Evolutionary conservation across 2,888 invertebrate genomes (phyloP), one percentile per base, ranked within the genome.

Genomic region (Drosophila borborema): DNA sequence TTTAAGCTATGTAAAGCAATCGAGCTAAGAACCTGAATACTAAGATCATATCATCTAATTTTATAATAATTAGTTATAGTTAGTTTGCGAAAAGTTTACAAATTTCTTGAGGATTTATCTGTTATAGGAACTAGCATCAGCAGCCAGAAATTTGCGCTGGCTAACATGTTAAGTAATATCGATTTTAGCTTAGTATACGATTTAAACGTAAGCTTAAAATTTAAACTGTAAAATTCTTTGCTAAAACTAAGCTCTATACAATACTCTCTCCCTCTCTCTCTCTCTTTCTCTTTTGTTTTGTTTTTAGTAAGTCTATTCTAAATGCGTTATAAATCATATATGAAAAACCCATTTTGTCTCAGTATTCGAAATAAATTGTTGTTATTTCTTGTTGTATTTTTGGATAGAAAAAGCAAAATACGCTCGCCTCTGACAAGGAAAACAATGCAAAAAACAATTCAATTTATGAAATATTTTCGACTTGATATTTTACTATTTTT

Each of bases 401-500:
- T 40, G 14, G 53, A 45, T 34, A 20, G 34, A 65, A 55, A 55
- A 62, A 58, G 55, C 48, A 56, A 38, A 62, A 51, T 61, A 31
- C 53, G 61, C 36, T 53, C 36, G 60, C 36, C 62, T 73, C n/a
- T 40, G 64, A 64, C 60, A 61, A 51, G 31, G 59, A 70, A 72
- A 76, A 80, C 71, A 82, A 82, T 81, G 76, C 79, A 59, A 83
- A 64, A 80, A 74, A 80, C 77, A 80, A 88, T 84, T 84, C 88
- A 86, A 82, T 86, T 76, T 81, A 69, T 80, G 72, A 86, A 74
- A 82, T 82, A 86, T 75, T 80, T 88, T 71, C 62, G 65, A 36
- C 43, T 63, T 43, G 40, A 40, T 40, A n/a, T 49, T 49, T 40
- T n/a, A 54, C 54, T 40, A 40, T 58, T 28, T 41, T 45, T 3